phyloP scores from a whole-genome alignment of 2,888 invertebrate genomes.

The Eristalinus aeneus region DNA sequence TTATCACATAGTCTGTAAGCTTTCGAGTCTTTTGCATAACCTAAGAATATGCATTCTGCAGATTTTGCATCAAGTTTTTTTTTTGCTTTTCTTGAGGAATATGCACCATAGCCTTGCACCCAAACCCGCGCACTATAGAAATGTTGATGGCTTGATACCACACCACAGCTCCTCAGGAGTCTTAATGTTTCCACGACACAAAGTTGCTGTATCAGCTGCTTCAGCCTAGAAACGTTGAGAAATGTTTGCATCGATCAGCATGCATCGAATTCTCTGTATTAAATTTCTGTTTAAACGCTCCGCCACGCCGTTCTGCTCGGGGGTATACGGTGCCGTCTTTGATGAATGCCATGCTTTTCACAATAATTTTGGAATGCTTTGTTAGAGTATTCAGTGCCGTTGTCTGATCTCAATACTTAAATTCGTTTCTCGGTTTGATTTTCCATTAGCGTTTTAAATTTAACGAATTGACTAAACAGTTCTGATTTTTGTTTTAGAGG shows the following conservation, averaged over 20 bases:
- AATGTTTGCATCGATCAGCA: constrained; percentile 67
- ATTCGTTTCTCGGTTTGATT: no score
- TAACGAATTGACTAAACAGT: constrained; percentile 42
- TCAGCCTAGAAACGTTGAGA: constrained; percentile 63
- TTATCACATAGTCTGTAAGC: constrained; percentile 41
- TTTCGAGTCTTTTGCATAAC: no score
- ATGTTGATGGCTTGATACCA: constrained; percentile 54
- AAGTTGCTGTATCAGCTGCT: constrained; percentile 56
- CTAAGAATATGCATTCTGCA: no score
- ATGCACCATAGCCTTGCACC: no score
- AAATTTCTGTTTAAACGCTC: constrained; percentile 71
- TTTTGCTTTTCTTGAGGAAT: no score
- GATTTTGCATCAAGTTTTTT: no score
- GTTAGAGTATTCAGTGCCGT: constrained; percentile 64
- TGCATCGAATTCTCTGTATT: constrained; percentile 69
- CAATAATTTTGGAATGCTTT: constrained; percentile 52
- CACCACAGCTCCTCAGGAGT: constrained; percentile 66
- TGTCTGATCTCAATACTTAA: constrained; percentile 62
- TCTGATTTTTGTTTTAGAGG: constrained; percentile 58
- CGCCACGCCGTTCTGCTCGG: no score
- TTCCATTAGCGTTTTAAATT: constrained; percentile 67
- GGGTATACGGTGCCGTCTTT: no score
- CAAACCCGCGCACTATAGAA: no score
- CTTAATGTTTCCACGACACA: constrained; percentile 46
- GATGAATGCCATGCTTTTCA: constrained; percentile 59